Conservation (phyloP, 2,113 vertebrate genomes). For the Seriola dumerili region DNA sequence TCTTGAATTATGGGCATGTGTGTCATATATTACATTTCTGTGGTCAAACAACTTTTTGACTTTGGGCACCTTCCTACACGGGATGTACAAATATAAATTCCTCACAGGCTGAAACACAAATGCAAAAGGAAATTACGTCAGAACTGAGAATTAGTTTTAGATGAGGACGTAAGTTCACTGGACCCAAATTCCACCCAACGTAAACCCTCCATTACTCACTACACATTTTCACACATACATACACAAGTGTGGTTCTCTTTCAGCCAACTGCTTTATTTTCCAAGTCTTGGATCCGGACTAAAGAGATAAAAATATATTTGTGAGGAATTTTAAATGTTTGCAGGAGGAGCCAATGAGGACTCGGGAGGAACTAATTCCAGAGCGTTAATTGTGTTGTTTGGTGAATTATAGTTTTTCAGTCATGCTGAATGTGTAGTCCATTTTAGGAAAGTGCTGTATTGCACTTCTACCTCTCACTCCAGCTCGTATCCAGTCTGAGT, state of each 20-base stretch:
- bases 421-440: conserved; percentile 4
- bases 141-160: no score
- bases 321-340: conserved; percentile 33
- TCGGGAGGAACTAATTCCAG: conserved; percentile 18
- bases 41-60: no score
- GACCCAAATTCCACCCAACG: neutral
- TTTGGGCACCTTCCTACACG: no score
- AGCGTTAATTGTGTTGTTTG: conserved; percentile 48
- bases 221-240: neutral
- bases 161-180: neutral
- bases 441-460: neutral
- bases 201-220: neutral
- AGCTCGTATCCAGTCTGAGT: neutral
- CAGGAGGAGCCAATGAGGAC: conserved; percentile 7
- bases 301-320: conserved; percentile 45
- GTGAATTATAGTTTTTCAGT: neutral
- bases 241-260: neutral
- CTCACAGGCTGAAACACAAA: neutral
- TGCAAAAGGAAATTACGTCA: neutral
- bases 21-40: no score
- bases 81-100: no score
- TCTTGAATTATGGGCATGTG: no score
- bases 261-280: neutral
- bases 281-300: conserved; percentile 21
- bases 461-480: no score